Conservation (phyloP, 2,797 vertebrate species). For the Microcaecilia unicolor region DNA sequence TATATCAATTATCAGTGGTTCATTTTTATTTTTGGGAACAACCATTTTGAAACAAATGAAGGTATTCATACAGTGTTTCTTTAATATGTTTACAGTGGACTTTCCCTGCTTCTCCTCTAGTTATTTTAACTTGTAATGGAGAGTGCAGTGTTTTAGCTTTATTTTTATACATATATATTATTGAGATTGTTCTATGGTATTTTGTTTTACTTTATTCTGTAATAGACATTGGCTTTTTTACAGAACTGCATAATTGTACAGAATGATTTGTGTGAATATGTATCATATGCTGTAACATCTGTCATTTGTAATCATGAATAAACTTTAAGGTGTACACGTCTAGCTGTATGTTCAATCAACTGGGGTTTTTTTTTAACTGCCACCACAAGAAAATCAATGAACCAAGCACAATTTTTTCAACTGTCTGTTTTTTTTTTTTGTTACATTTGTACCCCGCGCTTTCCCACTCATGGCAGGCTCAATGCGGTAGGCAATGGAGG, state of each 20-base stretch:
- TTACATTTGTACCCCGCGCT: too few relatives aligned
- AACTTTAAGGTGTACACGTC: conserved; percentile 32
- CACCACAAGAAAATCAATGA: too few relatives aligned
- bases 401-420: too few relatives aligned
- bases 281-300: conserved; percentile 26
- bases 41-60: conserved; percentile 33
- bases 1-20: conserved; percentile 25
- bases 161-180: neutral
- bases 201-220: conserved; percentile 27
- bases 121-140: conserved; percentile 28
- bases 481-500: too few relatives aligned
- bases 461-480: too few relatives aligned
- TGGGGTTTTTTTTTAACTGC: too few relatives aligned
- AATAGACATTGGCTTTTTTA: conserved; percentile 12
- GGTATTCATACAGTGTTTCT: conserved; percentile 36
- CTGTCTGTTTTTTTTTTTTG: too few relatives aligned
- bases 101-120: conserved; percentile 31
- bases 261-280: conserved; percentile 29
- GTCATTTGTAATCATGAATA: conserved; percentile 20
- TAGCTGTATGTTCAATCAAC: conserved; percentile 28
- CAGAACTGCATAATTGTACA: conserved; percentile 32
- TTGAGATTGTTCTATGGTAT: too few relatives aligned
- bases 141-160: conserved; percentile 21
- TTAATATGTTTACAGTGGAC: conserved; percentile 25
- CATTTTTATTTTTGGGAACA: conserved; percentile 28